phyloP scores from a whole-genome alignment of 1,140 invertebrate genomes.

The Holotrichia oblita region DNA sequence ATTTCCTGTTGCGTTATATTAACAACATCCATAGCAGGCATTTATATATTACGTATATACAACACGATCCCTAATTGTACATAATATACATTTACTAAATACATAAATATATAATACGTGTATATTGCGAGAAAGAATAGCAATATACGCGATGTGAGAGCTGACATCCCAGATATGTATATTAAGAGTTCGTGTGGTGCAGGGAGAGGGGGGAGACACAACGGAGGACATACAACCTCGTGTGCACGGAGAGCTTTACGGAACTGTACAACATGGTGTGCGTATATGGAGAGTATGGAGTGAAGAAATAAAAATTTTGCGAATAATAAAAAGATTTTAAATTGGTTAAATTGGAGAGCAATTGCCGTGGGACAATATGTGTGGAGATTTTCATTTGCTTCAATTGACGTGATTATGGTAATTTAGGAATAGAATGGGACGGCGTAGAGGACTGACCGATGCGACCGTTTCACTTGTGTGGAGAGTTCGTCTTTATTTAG shows the following conservation, averaged over 20 bases:
- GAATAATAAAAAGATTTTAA: slow-evolving; percentile 58
- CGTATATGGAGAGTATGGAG: not conserved
- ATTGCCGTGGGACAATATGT: slow-evolving; percentile 55
- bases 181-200: not conserved
- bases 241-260: too few relatives aligned
- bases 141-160: not conserved
- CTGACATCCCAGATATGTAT: not conserved
- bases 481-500: slow-evolving; percentile 52
- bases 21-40: not conserved
- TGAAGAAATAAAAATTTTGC: slow-evolving; percentile 56
- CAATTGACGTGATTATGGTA: slow-evolving; percentile 56
- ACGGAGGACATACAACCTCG: too few relatives aligned
- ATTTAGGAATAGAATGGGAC: slow-evolving; percentile 52
- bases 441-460: not conserved
- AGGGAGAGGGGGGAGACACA: too few relatives aligned
- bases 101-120: not conserved
- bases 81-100: not conserved
- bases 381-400: slow-evolving; percentile 56
- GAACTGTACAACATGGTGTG: not conserved
- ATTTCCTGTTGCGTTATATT: slow-evolving; percentile 22
- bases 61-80: slow-evolving; percentile 11
- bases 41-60: not conserved
- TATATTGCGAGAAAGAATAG: not conserved
- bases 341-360: slow-evolving; percentile 57
- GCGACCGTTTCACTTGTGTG: slow-evolving; percentile 7